Base-by-base conservation (phyloP, 1,140 invertebrate genomes). In the Pseudomyrmex cubaensis region DNA sequence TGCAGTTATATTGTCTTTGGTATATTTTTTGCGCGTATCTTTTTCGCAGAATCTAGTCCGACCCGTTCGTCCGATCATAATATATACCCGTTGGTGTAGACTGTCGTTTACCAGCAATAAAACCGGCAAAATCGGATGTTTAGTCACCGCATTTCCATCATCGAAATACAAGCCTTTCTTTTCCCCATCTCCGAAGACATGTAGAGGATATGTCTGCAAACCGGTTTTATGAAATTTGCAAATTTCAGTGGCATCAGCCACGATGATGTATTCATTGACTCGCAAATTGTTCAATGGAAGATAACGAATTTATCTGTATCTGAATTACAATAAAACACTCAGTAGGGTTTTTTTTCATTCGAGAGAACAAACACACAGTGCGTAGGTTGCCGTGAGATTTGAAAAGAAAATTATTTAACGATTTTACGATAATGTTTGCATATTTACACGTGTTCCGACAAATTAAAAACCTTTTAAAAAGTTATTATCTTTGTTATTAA, bases 171-270 rank as follows among this genome's bases (percentile, higher is more conserved):
- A 35, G 17, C 82, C 82, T 67, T 83, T 57, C 63, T 67, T 83
- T 77, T 67, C 72, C 15, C 59, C n/a, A 75, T 9, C 48, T 46
- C 50, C 15, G 50, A 25, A 5, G 59, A 20, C 46, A 75, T 17
- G 44, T 20, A 54, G 8, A 82, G 44, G 8, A 75, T 56, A 15
- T 56, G 52, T 8, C 50, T 52, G 48, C 25, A 56, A 82, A 82
- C 78, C 78, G 78, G 78, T 82, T 82, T 82, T 75, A 82, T 63
- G 48, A 63, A 48, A 75, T 56, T 82, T 63, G 70, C 78, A 75
- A 82, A 63, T 82, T 57, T 82, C 46, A 56, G 78, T 50, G 78
- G 70, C 66, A 78, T 57, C 20, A 69, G 10, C 10, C 57, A 75
- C 17, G 59, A 54, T 2, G 35, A 35, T 35, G 5, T 35, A 82